Evolutionary conservation across 2,113 vertebrate species (phyloP).

Genomic region (Planiliza haematocheilus): DNA sequence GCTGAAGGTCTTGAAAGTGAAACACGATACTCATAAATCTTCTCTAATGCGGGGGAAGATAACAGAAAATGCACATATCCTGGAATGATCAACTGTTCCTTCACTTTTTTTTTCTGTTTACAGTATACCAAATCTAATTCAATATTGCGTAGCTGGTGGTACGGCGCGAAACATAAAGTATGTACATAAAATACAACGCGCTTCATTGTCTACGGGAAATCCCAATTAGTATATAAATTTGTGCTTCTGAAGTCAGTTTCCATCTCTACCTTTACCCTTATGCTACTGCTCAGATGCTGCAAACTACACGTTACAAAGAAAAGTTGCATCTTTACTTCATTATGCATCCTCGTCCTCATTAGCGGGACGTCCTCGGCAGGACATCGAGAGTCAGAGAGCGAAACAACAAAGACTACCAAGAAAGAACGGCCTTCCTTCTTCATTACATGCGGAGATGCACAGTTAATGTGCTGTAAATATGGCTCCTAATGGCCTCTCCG

Average conservation of each 20-base stretch:
- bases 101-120: neutral
- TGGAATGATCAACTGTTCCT: neutral
- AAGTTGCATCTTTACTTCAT: neutral
- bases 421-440: slow-evolving; percentile 18
- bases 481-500: slow-evolving; percentile 3
- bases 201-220: no score
- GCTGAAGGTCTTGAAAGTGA: neutral
- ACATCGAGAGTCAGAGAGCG: slow-evolving; percentile 2
- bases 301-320: neutral
- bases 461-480: slow-evolving; percentile 37
- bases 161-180: no score
- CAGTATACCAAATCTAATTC: no score
- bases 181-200: no score
- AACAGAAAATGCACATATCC: neutral
- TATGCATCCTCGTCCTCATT: slow-evolving; percentile 18
- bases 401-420: neutral
- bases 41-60: neutral
- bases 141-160: no score
- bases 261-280: no score
- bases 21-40: neutral
- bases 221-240: no score
- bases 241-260: no score
- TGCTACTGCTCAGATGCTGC: no score
- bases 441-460: slow-evolving; percentile 30
- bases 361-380: neutral